Base-by-base conservation (phyloP, 2,113 vertebrate species). In the Zapus hudsonius region DNA sequence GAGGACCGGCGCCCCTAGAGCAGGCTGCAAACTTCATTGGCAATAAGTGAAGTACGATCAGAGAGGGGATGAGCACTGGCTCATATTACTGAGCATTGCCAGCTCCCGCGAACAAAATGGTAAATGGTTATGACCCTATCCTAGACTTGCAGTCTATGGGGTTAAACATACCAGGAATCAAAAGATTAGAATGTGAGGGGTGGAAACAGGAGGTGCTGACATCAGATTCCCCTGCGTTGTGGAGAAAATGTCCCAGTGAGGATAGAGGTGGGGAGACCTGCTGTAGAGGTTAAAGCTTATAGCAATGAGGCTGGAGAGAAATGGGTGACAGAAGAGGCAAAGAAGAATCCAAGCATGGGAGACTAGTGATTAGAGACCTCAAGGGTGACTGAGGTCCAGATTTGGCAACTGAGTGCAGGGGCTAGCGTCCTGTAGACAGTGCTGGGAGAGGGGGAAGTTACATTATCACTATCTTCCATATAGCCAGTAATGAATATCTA, bases 401-500 rank as follows among this genome's bases (percentile, higher is more conserved):
- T 73, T 76, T 63, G 55, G 33, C 33, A 85, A 31, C 52, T 69
- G 25, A 67, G 33, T 76, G 55, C 7, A 20, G 20, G 38, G 8
- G 31, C 20, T 75, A 59, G 20, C 16, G 73, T 78, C 40, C 47
- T 76, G 22, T 79, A 36, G 72, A 92, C 84, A 36, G 20, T 0
- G 0, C 6, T 52, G 15, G n/a, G 33, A 64, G 66, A 84, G n/a
- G 40, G 36, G 4, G 11, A 72, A 47, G 44, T 81, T 72, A 63
- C 40, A 40, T 19, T 57, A 64, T 87, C 47, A 87, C 36, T 90
- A 80, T 36, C 76, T 92, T 57, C 23, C 84, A 70, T 95, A 84
- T 57, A 88, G 20, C 15, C 76, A 1, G 61, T 85, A 83, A 8
- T 70, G n/a, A 11, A 40, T 84, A 52, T 27, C 42, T 83, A 90